These are phyloP conservation scores for Operophtera brumata DNA, from an alignment of 2,888 invertebrate species.

Conservation along the genomic window DNA sequence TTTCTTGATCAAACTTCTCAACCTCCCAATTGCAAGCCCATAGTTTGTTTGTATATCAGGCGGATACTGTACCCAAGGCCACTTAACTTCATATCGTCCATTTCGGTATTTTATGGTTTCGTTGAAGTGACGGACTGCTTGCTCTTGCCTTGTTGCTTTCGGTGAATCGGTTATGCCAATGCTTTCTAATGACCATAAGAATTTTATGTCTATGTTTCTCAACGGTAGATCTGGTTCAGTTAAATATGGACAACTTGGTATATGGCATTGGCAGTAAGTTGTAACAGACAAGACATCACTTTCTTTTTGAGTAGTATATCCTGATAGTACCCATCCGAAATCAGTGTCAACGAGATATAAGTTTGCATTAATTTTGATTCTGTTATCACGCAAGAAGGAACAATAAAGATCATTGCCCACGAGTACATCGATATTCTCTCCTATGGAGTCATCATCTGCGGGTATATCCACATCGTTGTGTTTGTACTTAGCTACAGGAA, in stretches of 20 bases:
- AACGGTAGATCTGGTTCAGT: constrained; percentile 19
- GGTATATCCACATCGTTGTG: neutral
- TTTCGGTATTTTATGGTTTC: neutral
- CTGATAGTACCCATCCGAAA: neutral
- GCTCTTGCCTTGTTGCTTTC: constrained; percentile 9
- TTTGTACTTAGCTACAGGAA: neutral
- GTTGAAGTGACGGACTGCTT: constrained; percentile 7
- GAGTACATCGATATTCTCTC: neutral
- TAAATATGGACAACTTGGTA: neutral
- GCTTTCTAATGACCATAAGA: constrained; percentile 17
- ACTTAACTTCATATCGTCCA: constrained; percentile 1
- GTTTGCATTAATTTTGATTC: too few species aligned
- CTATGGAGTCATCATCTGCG: neutral
- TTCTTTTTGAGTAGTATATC: neutral
- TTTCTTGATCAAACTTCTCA: neutral
- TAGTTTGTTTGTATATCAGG: neutral
- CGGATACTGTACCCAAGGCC: constrained; percentile 10
- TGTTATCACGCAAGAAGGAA: too few species aligned
- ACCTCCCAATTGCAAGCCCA: constrained; percentile 1
- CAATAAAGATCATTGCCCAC: neutral
- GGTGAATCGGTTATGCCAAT: constrained; percentile 21
- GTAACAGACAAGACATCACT: neutral
- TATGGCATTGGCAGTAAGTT: neutral
- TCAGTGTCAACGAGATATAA: too few species aligned
- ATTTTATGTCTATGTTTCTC: constrained; percentile 7